Conservation (phyloP, 1,140 invertebrate genomes). For the Leptinotarsa texana region DNA sequence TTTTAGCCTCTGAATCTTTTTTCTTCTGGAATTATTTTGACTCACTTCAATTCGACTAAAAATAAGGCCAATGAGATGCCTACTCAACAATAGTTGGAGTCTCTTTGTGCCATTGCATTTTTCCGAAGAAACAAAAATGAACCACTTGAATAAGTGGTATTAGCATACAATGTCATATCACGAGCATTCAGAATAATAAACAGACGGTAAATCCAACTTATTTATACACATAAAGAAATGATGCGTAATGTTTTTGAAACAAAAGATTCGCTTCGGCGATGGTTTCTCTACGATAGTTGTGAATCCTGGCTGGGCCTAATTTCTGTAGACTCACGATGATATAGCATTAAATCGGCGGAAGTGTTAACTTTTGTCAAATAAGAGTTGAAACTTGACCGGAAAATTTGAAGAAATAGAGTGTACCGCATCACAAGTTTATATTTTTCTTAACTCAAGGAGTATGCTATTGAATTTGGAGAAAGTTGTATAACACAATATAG, state of each 20-base stretch:
- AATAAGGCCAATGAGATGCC: not conserved
- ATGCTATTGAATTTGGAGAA: too few relatives aligned
- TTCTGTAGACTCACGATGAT: too few relatives aligned
- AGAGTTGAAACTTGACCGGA: too few relatives aligned
- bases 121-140: constrained; percentile 1
- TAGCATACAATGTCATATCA: constrained; percentile 22
- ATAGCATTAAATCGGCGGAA: too few relatives aligned
- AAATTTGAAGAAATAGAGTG: too few relatives aligned
- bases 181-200: constrained; percentile 6
- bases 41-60: not conserved
- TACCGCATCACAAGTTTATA: too few relatives aligned
- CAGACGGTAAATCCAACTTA: constrained; percentile 18
- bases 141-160: not conserved
- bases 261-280: not conserved
- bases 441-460: too few relatives aligned
- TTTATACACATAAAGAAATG: constrained; percentile 1
- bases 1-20: too few relatives aligned
- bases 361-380: too few relatives aligned
- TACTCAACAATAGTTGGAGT: not conserved
- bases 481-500: too few relatives aligned
- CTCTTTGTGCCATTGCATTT: not conserved
- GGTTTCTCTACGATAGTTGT: not conserved
- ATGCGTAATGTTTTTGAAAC: constrained; percentile 13
- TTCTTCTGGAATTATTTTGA: too few relatives aligned
- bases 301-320: too few relatives aligned